Base-by-base conservation (phyloP, 2,797 vertebrate species). In the Artibeus jamaicensis region DNA sequence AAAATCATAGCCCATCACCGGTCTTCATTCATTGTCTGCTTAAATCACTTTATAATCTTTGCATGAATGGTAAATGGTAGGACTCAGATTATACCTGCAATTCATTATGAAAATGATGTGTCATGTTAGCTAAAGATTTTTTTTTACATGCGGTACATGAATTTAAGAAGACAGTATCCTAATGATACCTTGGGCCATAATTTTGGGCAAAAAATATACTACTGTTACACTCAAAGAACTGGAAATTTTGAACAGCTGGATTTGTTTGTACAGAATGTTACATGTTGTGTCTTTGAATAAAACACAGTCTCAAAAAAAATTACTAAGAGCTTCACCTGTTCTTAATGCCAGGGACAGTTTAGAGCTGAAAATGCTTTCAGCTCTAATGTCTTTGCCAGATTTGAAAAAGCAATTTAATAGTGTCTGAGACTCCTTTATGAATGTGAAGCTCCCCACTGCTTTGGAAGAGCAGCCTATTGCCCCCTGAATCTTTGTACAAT, bases 211-310 rank as follows among this genome's bases (percentile, higher is more conserved):
- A 97, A 97, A 93, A 83, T 12, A 48, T n/a, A 86, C 89, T 0
- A 0, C 10, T 70, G 39, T 12, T 93, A 82, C 65, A 93, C 44
- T 11, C 76, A 77, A 73, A 90, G 86, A 76, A 46, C 29, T 94
- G 83, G 91, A 95, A 95, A 97, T 97, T 87, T 97, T 92, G 74
- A 97, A 93, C 89, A 98, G 93, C 94, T 97, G 79, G 81, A 77
- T 95, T 96, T 95, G 86, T 91, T 71, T 97, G 59, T 68, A 89
- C 21, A 93, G 34, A 96, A 90, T 62, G 19, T n/a, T 92, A 46
- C 78, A 71, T 91, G 77, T 88, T 96, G 87, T 97, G n/a, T 97
- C 86, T 92, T 55, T 89, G 53, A 94, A 81, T 92, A 53, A 95
- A 97, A 97, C 89, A 46, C 50, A 92, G 24, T 92, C 74, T 97